Percentiles rank a stretch among this genome's conserved stretches.
Conservation (phyloP, 2,888 invertebrate species). For the Drosophila hamatofila region DNA sequence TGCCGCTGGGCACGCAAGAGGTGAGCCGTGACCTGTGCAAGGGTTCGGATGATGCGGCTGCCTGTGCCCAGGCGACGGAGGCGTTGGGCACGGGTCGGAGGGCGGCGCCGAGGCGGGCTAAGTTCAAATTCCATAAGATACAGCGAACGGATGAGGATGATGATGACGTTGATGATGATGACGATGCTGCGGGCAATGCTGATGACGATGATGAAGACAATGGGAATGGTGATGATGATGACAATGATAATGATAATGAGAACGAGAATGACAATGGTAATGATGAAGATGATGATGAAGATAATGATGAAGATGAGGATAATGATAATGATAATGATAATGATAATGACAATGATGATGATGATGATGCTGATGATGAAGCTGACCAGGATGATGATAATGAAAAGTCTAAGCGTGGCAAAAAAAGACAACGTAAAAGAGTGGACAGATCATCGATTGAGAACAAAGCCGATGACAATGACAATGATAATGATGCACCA, state of each 20-base stretch:
- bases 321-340: conserved; percentile 4
- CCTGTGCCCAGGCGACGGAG: conserved; percentile 31
- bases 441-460: background rate
- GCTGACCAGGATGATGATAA: conserved; percentile 8
- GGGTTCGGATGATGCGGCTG: conserved; percentile 42
- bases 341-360: conserved; percentile 24
- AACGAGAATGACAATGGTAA: conserved; percentile 8
- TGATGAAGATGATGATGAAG: conserved; percentile 30
- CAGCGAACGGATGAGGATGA: conserved; percentile 62
- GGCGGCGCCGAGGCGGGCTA: conserved; percentile 44
- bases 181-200: background rate
- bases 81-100: conserved; percentile 32
- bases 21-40: conserved; percentile 48
- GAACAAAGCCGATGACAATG: conserved; percentile 7
- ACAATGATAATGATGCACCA: conserved; percentile 54
- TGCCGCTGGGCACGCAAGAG: conserved; percentile 53
- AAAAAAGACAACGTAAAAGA: background rate
- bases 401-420: background rate
- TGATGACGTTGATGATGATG: conserved; percentile 9
- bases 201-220: conserved; percentile 1
- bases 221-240: background rate
- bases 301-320: background rate
- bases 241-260: background rate
- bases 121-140: conserved; percentile 83
- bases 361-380: background rate